These are phyloP conservation scores for Bimastos eiseni DNA, from an alignment of 2,888 invertebrate genomes.

Conservation along the genomic window DNA sequence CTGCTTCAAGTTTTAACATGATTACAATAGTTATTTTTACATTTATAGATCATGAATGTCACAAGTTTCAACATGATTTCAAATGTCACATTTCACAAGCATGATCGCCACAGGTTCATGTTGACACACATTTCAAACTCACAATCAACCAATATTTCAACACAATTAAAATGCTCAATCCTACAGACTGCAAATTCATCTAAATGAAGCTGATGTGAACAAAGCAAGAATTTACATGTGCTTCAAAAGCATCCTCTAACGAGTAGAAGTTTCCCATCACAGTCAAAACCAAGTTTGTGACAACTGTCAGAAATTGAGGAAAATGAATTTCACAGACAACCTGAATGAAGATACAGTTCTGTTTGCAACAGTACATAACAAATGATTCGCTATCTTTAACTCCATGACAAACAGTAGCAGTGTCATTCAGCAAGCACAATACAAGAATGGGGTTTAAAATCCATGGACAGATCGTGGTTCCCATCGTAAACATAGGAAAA, in stretches of 20 bases:
- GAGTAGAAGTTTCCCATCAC: neutral
- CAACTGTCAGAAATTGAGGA: neutral
- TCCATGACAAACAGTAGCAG: neutral
- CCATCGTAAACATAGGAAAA: neutral
- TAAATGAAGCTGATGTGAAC: neutral
- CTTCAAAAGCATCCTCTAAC: neutral
- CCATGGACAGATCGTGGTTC: neutral
- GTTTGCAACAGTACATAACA: neutral
- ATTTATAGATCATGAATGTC: neutral
- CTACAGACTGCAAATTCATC: neutral
- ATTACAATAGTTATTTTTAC: neutral
- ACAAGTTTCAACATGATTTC: neutral
- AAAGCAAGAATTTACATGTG: neutral
- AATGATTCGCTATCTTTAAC: neutral
- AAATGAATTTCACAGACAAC: neutral
- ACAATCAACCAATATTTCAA: neutral
- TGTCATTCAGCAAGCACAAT: neutral
- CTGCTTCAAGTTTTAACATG: slow-evolving; percentile 13
- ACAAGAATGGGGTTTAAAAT: neutral
- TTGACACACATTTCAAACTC: neutral
- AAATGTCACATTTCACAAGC: neutral
- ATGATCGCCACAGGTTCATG: neutral
- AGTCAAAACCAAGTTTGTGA: neutral
- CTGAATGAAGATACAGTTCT: neutral
- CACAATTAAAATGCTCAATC: neutral